Evolutionary conservation across 1,140 invertebrate species (phyloP), one percentile per base, ranked within the genome.

Genomic region (Drosophila ironensis): DNA sequence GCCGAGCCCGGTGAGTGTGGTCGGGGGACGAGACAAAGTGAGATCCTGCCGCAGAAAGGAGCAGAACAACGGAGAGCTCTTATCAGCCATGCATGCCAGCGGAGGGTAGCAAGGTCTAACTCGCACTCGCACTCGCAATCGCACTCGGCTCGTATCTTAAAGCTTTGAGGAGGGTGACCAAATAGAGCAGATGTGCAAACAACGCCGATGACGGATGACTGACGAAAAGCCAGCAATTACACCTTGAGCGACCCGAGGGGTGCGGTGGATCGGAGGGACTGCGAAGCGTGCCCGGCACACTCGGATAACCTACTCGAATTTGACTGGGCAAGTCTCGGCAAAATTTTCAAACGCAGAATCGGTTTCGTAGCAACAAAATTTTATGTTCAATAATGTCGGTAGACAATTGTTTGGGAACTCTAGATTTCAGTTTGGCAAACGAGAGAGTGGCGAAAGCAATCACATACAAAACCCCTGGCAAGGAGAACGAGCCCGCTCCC

Each of bases 181-280:
- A 84, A 84, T 67, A 64, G 80, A 86, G 80, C 78, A 84, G 78
- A 84, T 84, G 78, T 86, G 46, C 64, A 63, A 60, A 60, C 56
- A 60, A 57, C 56, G 20, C 47, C 19, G 53, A 44, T 41, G 44
- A 48, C 30, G 27, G 30, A 27, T 50, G 47, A 63, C 46, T 54
- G 53, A 50, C 38, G 46, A 40, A 22, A 41, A 76, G 22, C 59
- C 60, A 57, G 59, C 53, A 60, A 70, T 51, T 68, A 35, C 59
- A 35, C 22, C 75, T 70, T 45, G 37, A 64, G 33, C 14, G 33
- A 37, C 16, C 33, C 5, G 14, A 12, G 14, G 33, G 42, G 52
- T 12, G 57, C 30, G 20, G 17, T 19, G 17, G 30, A 38, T 35
- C 2, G 17, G 9, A 5, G 20, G 22, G 27, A 33, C 4, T 9